Percentiles rank a stretch among this genome's conserved stretches.
Evolutionary conservation across 2,888 invertebrate species (phyloP).

Genomic region (Boloria euphrosyne): DNA sequence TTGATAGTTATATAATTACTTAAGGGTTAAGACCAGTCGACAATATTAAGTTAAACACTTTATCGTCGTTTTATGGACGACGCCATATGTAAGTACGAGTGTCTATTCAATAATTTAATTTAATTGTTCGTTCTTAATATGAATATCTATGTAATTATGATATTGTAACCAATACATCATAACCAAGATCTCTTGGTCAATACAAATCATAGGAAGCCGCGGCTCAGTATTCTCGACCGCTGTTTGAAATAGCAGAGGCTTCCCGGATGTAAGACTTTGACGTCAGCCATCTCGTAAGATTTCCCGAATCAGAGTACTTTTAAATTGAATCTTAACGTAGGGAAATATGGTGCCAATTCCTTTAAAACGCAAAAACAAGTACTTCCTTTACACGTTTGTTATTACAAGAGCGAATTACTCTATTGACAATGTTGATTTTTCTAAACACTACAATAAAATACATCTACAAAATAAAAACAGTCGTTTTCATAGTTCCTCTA

Average conservation of each 20-base stretch:
- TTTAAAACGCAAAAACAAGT: constrained; percentile 18
- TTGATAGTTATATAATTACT: too few species aligned
- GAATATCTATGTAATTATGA: constrained; percentile 39
- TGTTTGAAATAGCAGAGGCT: constrained; percentile 71
- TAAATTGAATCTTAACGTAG: constrained; percentile 53
- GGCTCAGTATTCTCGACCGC: constrained; percentile 34
- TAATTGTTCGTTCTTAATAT: constrained; percentile 34
- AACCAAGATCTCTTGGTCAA: constrained; percentile 29
- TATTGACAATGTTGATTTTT: constrained; percentile 29
- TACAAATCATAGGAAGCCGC: constrained; percentile 22
- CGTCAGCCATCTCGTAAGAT: constrained; percentile 71
- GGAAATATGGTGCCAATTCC: constrained; percentile 49
- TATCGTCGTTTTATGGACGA: too few species aligned
- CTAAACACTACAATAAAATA: not conserved
- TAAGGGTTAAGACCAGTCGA: too few species aligned
- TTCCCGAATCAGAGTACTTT: constrained; percentile 52
- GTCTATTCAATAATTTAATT: constrained; percentile 22
- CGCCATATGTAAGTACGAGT: constrained; percentile 14
- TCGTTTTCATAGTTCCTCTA: not conserved
- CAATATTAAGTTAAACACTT: too few species aligned
- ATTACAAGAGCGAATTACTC: constrained; percentile 36
- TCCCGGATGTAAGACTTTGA: constrained; percentile 71
- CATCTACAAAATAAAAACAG: not conserved
- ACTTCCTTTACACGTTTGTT: constrained; percentile 37
- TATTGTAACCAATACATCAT: constrained; percentile 23